Percentiles rank a stretch among this genome's conserved stretches.
Conservation (phyloP, 2,113 vertebrate genomes). For the Mesoclemmys tuberculata region DNA sequence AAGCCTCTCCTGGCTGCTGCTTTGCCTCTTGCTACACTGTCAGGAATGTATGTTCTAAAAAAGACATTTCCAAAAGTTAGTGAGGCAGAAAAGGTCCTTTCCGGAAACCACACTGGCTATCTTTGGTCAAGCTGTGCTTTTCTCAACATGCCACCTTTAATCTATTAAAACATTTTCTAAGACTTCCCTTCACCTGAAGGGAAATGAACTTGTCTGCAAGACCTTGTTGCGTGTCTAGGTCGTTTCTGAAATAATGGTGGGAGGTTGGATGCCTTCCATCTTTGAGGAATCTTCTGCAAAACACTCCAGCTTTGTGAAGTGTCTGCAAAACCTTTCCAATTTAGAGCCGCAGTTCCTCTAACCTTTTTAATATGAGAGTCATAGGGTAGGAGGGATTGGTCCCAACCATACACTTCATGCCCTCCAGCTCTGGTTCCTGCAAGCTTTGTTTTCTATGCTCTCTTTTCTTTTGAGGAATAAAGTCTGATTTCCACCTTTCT, state of each 20-base stretch:
- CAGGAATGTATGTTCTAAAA: constrained; percentile 72
- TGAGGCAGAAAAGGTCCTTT: constrained; percentile 77
- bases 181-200: constrained; percentile 77
- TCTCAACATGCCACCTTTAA: constrained; percentile 78
- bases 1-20: constrained; percentile 71
- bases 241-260: constrained; percentile 70
- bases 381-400: constrained; percentile 63
- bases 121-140: constrained; percentile 77
- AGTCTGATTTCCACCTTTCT: constrained; percentile 72
- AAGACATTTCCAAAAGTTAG: constrained; percentile 77
- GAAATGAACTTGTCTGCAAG: constrained; percentile 75
- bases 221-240: constrained; percentile 68
- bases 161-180: constrained; percentile 77
- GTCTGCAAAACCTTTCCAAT: constrained; percentile 72
- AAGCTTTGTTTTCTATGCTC: constrained; percentile 57
- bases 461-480: constrained; percentile 70
- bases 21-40: constrained; percentile 70
- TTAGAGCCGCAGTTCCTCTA: constrained; percentile 69
- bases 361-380: constrained; percentile 71
- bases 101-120: constrained; percentile 74
- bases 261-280: constrained; percentile 73
- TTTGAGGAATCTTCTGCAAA: constrained; percentile 76
- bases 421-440: constrained; percentile 56
- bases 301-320: constrained; percentile 76
- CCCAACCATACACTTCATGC: constrained; percentile 68